A percentile compares a stretch with the other conserved stretches of the same genome.
phyloP scores from a whole-genome alignment of 1,140 invertebrate genomes.

The Microplitis demolitor region DNA sequence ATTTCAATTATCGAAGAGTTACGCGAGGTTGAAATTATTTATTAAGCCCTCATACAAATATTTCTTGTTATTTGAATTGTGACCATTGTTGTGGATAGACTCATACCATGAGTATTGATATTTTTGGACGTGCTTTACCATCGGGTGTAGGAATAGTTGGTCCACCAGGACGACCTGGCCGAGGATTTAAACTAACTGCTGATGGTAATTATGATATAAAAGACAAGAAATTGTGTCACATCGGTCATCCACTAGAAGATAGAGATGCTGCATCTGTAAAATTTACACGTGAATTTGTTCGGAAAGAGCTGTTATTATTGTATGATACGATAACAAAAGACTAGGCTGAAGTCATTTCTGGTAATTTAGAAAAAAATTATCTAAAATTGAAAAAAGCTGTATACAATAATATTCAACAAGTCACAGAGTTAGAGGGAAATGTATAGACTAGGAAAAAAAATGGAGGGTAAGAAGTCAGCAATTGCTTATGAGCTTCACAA shows the following conservation, averaged over 20 bases:
- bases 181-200: conserved; percentile 22
- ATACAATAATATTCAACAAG: neutral
- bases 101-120: conserved; percentile 19
- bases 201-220: conserved; percentile 23
- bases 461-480: neutral
- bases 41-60: neutral
- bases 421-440: neutral
- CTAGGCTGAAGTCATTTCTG: neutral
- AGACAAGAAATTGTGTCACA: conserved; percentile 16
- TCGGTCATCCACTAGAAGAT: neutral
- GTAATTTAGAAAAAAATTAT: too few species aligned
- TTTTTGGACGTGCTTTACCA: conserved; percentile 23
- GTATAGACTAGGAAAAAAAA: neutral
- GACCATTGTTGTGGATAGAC: neutral
- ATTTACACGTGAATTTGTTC: neutral
- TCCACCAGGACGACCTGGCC: conserved; percentile 13
- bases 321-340: neutral
- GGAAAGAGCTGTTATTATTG: neutral
- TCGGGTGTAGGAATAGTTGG: neutral
- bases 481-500: neutral
- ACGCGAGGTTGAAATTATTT: conserved; percentile 7
- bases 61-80: neutral
- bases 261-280: neutral
- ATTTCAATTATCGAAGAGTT: conserved; percentile 13
- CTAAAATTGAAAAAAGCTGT: too few species aligned